Evolutionary conservation across 2,888 invertebrate species (phyloP), one percentile per base, ranked within the genome.

Genomic region (Leptinotarsa haldemani): DNA sequence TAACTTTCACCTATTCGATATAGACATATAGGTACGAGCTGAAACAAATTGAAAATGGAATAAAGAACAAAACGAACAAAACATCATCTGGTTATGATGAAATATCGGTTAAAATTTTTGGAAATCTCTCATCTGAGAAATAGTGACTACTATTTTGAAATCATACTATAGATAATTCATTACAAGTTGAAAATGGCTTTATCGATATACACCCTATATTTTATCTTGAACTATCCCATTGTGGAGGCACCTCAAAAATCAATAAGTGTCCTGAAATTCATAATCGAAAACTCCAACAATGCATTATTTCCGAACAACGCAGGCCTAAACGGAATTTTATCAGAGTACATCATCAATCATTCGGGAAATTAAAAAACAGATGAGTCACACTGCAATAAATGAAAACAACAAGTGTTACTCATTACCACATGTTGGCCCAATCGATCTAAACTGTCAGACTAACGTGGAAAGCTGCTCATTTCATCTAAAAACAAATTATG

Each of bases 401-500:
- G 78, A 78, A 75, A 74, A 80, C 78, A 78, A 80, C 81, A 82
- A 82, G 82, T 81, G 82, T 80, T 80, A 74, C 80, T 81, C 80
- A 80, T 81, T 80, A 80, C 80, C 76, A 75, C 80, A 83, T 83
- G 83, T 80, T 81, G 82, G 81, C 76, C 77, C 81, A 74, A 84
- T 84, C 84, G 84, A 84, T 84, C 84, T 84, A 81, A 77, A 76
- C 83, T 83, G 83, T 83, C 83, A 84, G 74, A 74, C 77, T 69
- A 76, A 73, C 75, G 74, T 74, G 77, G 69, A 78, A 74, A 77
- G 76, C 76, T 71, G 77, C 74, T 74, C 77, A 69, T 76, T 76
- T 74, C 66, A 71, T 74, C 73, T 74, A 76, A 79, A 84, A 84
- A 84, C 84, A 84, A 84, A 84, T 85, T 85, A 84, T 83, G 81